Evolutionary conservation across 2,888 invertebrate species (phyloP).

Genomic region (Lottia scabra): DNA sequence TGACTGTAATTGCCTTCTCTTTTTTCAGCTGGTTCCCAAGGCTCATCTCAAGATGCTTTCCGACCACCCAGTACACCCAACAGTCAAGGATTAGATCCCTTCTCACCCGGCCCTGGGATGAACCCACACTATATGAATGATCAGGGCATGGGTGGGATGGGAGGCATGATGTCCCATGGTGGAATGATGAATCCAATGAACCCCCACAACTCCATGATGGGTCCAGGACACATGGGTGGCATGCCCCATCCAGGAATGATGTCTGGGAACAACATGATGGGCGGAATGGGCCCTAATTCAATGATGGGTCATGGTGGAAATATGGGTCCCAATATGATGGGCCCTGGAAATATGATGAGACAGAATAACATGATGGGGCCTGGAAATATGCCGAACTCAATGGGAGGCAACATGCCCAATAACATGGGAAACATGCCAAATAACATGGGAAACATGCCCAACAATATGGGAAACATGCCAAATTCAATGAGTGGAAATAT

Average conservation of each 20-base stretch:
- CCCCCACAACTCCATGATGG: constrained; percentile 59
- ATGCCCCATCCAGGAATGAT: constrained; percentile 45
- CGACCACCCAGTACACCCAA: constrained; percentile 52
- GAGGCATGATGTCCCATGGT: constrained; percentile 47
- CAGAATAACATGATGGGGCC: constrained; percentile 34
- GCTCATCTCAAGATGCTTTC: constrained; percentile 59
- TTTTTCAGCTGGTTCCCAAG: constrained; percentile 54
- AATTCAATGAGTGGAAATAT: background rate
- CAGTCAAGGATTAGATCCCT: constrained; percentile 44
- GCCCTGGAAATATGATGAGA: constrained; percentile 17
- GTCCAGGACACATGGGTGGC: constrained; percentile 20
- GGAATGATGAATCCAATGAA: constrained; percentile 64
- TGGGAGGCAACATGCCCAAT: constrained; percentile 7
- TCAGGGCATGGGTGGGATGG: constrained; percentile 45
- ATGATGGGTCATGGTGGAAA: constrained; percentile 37
- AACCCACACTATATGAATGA: constrained; percentile 50
- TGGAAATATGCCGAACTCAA: constrained; percentile 9
- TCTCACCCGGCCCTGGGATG: constrained; percentile 32
- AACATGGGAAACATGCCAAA: constrained; percentile 12
- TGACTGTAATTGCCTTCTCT: background rate
- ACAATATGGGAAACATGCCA: constrained; percentile 7
- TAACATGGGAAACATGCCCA: constrained; percentile 22
- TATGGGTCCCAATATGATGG: constrained; percentile 28
- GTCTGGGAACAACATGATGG: constrained; percentile 37
- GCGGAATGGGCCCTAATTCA: constrained; percentile 29